Conservation (phyloP, 2,797 vertebrate genomes). For the Enteromius anoplus region DNA sequence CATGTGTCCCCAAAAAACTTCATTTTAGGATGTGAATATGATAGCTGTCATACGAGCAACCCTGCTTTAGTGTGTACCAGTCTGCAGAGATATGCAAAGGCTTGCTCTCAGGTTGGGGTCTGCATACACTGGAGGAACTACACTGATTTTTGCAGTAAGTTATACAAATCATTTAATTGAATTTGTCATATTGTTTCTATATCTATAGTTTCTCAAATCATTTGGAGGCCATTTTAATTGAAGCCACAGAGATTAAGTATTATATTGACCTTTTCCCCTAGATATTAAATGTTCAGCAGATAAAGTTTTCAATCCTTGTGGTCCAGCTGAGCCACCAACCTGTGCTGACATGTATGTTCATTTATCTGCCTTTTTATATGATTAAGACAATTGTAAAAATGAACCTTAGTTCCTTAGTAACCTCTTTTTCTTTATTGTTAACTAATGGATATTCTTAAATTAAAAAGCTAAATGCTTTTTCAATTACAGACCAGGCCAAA, state of each 20-base stretch:
- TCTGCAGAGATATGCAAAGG: slow-evolving; percentile 80
- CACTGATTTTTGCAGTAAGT: slow-evolving; percentile 76
- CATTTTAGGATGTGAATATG: slow-evolving; percentile 76
- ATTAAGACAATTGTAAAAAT: neutral
- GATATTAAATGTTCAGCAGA: slow-evolving; percentile 73
- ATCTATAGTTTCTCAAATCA: neutral
- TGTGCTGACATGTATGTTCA: slow-evolving; percentile 76
- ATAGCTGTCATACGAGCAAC: slow-evolving; percentile 74
- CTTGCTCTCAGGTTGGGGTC: slow-evolving; percentile 76
- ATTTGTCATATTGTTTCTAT: neutral
- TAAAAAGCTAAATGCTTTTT: too few species aligned
- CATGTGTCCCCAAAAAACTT: slow-evolving; percentile 76
- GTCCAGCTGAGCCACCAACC: slow-evolving; percentile 73
- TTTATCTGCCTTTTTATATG: neutral
- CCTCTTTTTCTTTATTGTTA: too few species aligned
- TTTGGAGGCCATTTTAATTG: too few species aligned
- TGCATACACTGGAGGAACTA: slow-evolving; percentile 84
- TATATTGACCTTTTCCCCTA: slow-evolving; percentile 55
- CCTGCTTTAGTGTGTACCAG: slow-evolving; percentile 75
- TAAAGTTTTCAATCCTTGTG: slow-evolving; percentile 84
- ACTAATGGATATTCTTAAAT: too few species aligned
- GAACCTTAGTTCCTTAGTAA: too few species aligned
- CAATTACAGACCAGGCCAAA: too few species aligned
- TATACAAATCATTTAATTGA: neutral
- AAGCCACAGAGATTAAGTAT: too few species aligned